Evolutionary conservation across 92 coral and sea anemone species (phyloP), one percentile per base, ranked within the genome.

Genomic region (Montipora capitata): DNA sequence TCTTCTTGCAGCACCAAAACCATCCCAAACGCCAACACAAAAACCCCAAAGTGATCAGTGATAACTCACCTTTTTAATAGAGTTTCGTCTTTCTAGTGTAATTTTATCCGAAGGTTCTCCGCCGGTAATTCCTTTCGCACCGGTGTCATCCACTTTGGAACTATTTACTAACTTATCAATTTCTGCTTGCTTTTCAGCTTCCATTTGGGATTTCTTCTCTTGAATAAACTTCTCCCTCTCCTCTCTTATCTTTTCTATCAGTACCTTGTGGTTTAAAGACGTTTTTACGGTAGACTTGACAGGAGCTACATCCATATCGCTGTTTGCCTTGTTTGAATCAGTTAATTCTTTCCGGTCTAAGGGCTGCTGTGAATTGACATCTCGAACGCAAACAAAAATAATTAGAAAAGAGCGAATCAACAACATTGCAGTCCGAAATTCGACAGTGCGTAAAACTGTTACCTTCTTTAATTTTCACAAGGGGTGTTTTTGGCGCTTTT

Each of bases 21-120:
- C 35, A 27, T 27, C 35, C 35, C 35, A 27, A 27, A 27, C 35
- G 35, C 35, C 35, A 27, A 27, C 35, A 27, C 35, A 27, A 27
- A 27, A 27, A 27, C 35, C 35, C 35, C 35, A 27, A 27, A 27
- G 35, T 2, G 35, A 27, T 27, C 35, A 27, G 35, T 7, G 15
- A 3, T 44, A 76, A 57, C 82, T 9, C 71, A 95, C 99, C 96
- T 87, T 92, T 89, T 82, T 96, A 16, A 98, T 80, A 74, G 90
- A 88, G 41, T 92, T 79, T 84, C 97, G 82, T 74, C 99, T 85
- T 39, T 92, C 71, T 64, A 84, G 96, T 16, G 99, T 87, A 59
- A 92, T 68, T 14, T 92, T 91, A 78, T 98, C 98, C 0, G 84
- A 43, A 5, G 98, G 95, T 51, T 95, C 99, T 7, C 99, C 99